phyloP scores from a whole-genome alignment of 2,113 vertebrate genomes.

The Otis tarda region DNA sequence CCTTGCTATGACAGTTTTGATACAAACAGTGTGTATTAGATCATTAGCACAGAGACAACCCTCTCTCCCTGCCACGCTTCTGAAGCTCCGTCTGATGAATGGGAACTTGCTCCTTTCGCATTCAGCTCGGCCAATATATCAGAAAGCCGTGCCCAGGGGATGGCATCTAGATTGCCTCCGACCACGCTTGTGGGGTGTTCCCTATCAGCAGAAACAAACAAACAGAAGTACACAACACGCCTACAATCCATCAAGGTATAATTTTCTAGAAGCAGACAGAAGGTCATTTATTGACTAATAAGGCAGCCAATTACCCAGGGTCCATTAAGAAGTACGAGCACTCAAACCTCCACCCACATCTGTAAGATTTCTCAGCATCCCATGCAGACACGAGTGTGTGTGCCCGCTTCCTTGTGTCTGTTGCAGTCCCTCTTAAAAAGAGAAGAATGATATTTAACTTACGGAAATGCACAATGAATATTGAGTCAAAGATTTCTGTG shows the following conservation, averaged over 20 bases:
- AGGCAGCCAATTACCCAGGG: constrained; percentile 13
- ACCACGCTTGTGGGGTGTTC: not conserved
- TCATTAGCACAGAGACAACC: constrained; percentile 21
- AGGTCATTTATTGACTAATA: constrained; percentile 31
- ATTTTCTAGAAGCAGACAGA: constrained; percentile 7
- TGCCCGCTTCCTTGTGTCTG: not conserved
- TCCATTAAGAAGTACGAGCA: not conserved
- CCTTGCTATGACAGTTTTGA: constrained; percentile 46
- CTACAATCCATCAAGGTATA: not conserved
- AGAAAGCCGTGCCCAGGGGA: not conserved
- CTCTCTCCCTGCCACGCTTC: not conserved
- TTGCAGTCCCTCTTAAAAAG: not conserved
- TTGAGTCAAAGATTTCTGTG: not conserved
- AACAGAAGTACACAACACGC: not conserved
- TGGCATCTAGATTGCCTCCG: not conserved
- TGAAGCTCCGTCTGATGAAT: constrained; percentile 41
- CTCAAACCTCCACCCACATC: not conserved
- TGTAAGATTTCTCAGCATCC: not conserved
- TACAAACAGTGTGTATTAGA: constrained; percentile 32
- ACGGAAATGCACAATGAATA: not conserved
- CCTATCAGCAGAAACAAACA: constrained; percentile 23
- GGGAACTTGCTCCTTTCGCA: not conserved
- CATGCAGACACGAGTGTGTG: accelerated
- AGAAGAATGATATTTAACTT: not conserved
- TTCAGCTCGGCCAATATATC: not conserved